A percentile compares a stretch with the other conserved stretches of the same genome.
Evolutionary conservation across 2,797 vertebrate genomes (phyloP).

Genomic region (Gila robusta): DNA sequence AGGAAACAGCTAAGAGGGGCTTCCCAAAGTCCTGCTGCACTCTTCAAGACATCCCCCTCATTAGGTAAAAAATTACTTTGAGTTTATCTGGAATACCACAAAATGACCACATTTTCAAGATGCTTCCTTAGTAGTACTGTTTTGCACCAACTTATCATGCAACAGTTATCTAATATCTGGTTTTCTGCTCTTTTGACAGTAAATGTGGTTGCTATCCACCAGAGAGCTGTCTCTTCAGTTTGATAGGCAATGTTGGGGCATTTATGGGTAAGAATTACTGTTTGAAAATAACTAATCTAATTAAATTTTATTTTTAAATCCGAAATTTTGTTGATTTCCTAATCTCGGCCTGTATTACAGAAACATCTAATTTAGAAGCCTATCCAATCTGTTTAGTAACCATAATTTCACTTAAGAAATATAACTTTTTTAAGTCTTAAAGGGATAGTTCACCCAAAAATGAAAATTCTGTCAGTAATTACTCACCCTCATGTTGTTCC

Average conservation of each 20-base stretch:
- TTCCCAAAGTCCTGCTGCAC: slow-evolving; percentile 93
- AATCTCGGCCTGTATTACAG: neutral
- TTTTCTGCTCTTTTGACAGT: slow-evolving; percentile 70
- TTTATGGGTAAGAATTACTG: slow-evolving; percentile 86
- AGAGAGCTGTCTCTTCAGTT: slow-evolving; percentile 94
- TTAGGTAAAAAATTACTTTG: slow-evolving; percentile 80
- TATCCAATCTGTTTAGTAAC: neutral
- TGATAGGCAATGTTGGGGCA: slow-evolving; percentile 92
- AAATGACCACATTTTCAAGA: neutral
- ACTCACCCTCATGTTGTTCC: too few species aligned
- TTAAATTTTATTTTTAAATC: neutral
- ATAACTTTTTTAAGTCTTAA: neutral
- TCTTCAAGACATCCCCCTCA: slow-evolving; percentile 90
- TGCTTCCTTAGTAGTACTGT: neutral
- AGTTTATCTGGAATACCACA: slow-evolving; percentile 2
- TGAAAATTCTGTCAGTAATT: too few species aligned
- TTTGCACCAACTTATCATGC: neutral
- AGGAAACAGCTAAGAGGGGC: slow-evolving; percentile 86
- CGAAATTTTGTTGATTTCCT: neutral
- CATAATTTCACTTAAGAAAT: neutral
- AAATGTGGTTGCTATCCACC: slow-evolving; percentile 92
- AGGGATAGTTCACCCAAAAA: too few species aligned
- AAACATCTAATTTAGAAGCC: neutral
- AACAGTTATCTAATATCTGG: neutral
- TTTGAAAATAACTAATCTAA: neutral